These are phyloP conservation scores for Aspidoscelis tigris DNA, from an alignment of 2,113 vertebrate genomes.

Conservation along the genomic window DNA sequence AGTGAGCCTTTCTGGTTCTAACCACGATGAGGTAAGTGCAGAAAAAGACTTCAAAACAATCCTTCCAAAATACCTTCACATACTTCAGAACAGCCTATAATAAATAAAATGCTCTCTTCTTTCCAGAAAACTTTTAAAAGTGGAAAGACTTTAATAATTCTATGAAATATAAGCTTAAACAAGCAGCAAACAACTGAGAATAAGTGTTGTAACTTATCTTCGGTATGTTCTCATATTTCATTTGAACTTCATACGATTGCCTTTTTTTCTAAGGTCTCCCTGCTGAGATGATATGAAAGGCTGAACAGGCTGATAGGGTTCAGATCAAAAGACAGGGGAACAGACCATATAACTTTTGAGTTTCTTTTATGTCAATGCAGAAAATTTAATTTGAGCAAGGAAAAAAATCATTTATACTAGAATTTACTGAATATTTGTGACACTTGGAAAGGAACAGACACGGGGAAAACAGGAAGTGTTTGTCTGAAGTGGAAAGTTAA, in stretches of 20 bases:
- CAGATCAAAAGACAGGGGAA: constrained; percentile 16
- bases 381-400: not conserved
- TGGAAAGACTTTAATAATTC: not conserved
- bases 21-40: too few species aligned
- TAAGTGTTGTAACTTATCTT: constrained; percentile 5
- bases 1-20: too few species aligned
- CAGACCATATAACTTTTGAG: not conserved
- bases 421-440: not conserved
- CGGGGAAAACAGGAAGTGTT: too few species aligned
- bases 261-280: not conserved
- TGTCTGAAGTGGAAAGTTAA: not conserved
- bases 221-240: not conserved
- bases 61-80: not conserved
- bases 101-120: not conserved
- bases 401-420: not conserved
- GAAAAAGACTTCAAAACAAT: not conserved
- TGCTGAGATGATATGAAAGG: not conserved
- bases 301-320: not conserved
- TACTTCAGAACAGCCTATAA: not conserved
- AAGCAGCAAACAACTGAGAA: not conserved
- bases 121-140: not conserved
- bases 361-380: not conserved
- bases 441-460: too few species aligned
- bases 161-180: not conserved
- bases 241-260: not conserved